Evolutionary conservation across 2,113 vertebrate species (phyloP).

Genomic region (Cepphus grylle): DNA sequence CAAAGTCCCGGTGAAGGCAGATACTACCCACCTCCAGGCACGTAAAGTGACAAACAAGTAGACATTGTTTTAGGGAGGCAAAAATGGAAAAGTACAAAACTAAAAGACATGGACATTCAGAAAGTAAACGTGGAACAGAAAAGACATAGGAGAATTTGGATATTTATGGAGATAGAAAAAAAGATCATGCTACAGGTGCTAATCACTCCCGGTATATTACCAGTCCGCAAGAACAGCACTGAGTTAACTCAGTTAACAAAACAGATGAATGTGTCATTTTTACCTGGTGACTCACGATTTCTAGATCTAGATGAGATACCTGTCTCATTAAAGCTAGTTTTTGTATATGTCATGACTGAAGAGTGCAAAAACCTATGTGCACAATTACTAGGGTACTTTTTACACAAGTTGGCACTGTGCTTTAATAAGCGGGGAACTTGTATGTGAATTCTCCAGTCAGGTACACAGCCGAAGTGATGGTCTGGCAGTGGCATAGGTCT

Average conservation of each 20-base stretch:
- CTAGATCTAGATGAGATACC: background rate
- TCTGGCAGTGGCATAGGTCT: background rate
- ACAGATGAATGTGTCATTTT: background rate
- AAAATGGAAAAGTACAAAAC: background rate
- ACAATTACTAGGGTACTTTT: background rate
- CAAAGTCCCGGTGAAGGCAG: background rate
- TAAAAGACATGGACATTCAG: background rate
- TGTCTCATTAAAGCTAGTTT: background rate
- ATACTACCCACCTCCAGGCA: background rate
- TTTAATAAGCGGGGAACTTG: background rate
- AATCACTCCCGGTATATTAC: background rate
- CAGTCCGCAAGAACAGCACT: background rate
- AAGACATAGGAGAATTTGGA: background rate
- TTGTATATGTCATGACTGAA: rapidly evolving
- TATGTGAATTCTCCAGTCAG: background rate
- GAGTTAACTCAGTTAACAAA: background rate
- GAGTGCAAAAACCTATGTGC: background rate
- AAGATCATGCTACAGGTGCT: background rate
- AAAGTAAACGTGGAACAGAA: background rate
- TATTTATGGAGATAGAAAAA: background rate
- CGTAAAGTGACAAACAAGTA: background rate
- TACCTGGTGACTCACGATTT: background rate
- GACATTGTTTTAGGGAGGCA: rapidly evolving
- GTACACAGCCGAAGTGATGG: background rate
- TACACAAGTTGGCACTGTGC: background rate